Conservation (phyloP, 2,113 vertebrate species). For the Lipotes vexillifer region DNA sequence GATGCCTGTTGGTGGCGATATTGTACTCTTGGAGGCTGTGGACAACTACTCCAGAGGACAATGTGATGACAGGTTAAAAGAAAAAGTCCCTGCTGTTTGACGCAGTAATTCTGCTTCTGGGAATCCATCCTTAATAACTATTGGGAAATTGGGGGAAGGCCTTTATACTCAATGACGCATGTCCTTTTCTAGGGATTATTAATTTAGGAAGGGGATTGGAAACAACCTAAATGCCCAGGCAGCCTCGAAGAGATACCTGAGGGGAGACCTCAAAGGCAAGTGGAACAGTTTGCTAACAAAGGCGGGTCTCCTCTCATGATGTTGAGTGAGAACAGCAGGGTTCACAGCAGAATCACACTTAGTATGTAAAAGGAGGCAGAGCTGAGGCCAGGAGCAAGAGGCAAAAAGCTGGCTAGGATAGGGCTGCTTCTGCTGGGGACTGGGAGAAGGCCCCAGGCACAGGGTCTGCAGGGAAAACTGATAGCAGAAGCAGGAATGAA, state of each 20-base stretch:
- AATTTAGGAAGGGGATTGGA: neutral
- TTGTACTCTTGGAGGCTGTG: neutral
- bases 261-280: neutral
- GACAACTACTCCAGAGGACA: neutral
- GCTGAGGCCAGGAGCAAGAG: neutral
- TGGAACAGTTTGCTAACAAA: neutral
- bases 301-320: neutral
- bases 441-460: neutral
- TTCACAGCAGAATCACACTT: neutral
- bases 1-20: neutral
- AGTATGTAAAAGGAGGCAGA: neutral
- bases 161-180: neutral
- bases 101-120: neutral
- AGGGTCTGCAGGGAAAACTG: neutral
- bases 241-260: neutral
- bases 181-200: neutral
- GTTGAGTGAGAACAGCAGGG: neutral
- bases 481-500: neutral
- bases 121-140: neutral
- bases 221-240: constrained; percentile 9
- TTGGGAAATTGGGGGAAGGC: neutral
- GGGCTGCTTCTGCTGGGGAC: neutral
- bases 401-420: neutral
- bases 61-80: neutral
- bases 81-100: neutral